A percentile compares a stretch with the other conserved stretches of the same genome.
These are phyloP conservation scores for Microtus montanus DNA, from an alignment of 2,113 vertebrate genomes.

Conservation along the genomic window DNA sequence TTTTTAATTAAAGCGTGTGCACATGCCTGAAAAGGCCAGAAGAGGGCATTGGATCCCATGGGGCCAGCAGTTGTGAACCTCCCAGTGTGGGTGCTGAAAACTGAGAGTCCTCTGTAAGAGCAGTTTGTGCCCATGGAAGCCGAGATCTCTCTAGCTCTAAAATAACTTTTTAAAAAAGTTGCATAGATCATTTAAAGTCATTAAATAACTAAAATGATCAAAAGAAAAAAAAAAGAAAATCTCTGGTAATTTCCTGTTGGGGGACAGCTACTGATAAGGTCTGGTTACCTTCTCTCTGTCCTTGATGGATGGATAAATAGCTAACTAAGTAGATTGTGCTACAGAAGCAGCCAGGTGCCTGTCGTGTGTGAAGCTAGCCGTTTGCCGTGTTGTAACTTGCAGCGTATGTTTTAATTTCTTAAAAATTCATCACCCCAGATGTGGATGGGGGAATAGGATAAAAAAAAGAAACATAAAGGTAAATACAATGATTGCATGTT, in stretches of 20 bases:
- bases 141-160: neutral
- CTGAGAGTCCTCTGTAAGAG: neutral
- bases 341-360: too few species aligned
- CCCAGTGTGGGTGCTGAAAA: neutral
- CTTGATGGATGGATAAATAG: too few species aligned
- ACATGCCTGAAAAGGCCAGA: neutral
- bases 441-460: too few species aligned
- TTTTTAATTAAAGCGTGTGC: neutral
- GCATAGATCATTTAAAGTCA: neutral
- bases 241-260: neutral
- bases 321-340: too few species aligned
- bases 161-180: neutral
- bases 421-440: too few species aligned
- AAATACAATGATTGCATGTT: too few species aligned
- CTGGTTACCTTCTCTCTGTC: neutral
- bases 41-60: neutral
- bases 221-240: neutral
- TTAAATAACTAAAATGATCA: constrained; percentile 28
- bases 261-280: neutral
- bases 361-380: too few species aligned
- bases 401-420: too few species aligned
- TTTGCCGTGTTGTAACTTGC: too few species aligned
- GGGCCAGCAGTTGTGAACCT: neutral
- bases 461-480: too few species aligned
- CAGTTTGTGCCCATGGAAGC: neutral